A percentile compares a stretch with the other conserved stretches of the same genome.
Evolutionary conservation across 2,113 vertebrate genomes (phyloP).

Genomic region (Chloropsis hardwickii): DNA sequence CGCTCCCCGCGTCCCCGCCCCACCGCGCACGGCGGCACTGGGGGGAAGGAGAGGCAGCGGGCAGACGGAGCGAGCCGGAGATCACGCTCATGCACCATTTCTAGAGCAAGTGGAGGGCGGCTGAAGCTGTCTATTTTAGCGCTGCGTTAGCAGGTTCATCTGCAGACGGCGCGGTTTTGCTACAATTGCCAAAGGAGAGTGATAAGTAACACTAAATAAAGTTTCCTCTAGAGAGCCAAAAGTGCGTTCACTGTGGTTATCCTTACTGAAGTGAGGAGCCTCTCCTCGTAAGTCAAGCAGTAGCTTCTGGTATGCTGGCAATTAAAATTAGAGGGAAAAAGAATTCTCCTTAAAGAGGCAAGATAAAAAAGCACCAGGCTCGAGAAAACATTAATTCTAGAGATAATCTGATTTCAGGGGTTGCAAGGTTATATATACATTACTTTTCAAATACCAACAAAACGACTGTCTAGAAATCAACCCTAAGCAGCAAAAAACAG

Average conservation of each 20-base stretch:
- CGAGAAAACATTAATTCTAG: neutral
- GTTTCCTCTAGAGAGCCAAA: neutral
- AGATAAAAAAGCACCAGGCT: neutral
- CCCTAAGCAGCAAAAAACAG: neutral
- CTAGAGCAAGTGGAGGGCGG: neutral
- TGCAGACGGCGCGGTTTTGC: neutral
- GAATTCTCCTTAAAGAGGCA: neutral
- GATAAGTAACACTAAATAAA: neutral
- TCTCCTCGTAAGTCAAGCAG: neutral
- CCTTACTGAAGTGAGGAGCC: neutral
- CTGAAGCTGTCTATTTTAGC: neutral
- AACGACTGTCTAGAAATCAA: neutral
- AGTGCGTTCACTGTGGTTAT: fast-evolving
- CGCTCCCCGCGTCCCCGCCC: neutral
- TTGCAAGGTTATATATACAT: fast-evolving
- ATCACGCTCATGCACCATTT: neutral
- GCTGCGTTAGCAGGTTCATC: neutral
- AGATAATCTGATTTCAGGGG: neutral
- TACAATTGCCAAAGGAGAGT: neutral
- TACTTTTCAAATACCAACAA: neutral
- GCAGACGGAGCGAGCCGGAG: neutral
- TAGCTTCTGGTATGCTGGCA: neutral
- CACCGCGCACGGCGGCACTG: neutral
- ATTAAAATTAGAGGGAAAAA: neutral
- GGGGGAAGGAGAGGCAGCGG: neutral